Evolutionary conservation across 1,140 invertebrate species (phyloP).

Genomic region (Drosophila obscura): DNA sequence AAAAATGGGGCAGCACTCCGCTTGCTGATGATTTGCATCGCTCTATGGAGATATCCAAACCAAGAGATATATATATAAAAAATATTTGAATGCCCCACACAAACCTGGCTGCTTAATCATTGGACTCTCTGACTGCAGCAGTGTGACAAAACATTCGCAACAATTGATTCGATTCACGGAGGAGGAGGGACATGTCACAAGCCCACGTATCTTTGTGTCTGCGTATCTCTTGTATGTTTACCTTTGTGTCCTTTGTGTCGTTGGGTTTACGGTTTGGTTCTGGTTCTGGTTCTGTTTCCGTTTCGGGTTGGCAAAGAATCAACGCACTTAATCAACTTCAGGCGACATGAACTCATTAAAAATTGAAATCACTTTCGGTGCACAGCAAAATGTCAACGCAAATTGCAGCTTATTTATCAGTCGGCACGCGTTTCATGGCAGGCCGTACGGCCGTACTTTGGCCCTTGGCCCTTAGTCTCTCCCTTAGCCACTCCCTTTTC

Average conservation of each 20-base stretch:
- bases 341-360: conserved; percentile 69
- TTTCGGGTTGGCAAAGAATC: conserved; percentile 45
- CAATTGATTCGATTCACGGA: conserved; percentile 64
- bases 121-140: no score
- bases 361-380: conserved; percentile 72
- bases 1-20: conserved; percentile 11
- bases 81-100: no score
- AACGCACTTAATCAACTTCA: conserved; percentile 71
- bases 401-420: conserved; percentile 82
- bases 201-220: not conserved
- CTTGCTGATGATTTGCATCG: not conserved
- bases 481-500: not conserved
- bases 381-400: conserved; percentile 77
- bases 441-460: not conserved
- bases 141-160: conserved; percentile 14
- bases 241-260: conserved; percentile 30
- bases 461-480: not conserved
- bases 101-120: no score
- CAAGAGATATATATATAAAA: no score
- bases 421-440: conserved; percentile 39
- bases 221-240: conserved; percentile 15
- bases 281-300: conserved; percentile 16
- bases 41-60: no score
- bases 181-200: not conserved
- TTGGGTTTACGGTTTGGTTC: conserved; percentile 30